These are phyloP conservation scores for Thymelicus lineola DNA, from an alignment of 2,888 invertebrate genomes.

Conservation along the genomic window DNA sequence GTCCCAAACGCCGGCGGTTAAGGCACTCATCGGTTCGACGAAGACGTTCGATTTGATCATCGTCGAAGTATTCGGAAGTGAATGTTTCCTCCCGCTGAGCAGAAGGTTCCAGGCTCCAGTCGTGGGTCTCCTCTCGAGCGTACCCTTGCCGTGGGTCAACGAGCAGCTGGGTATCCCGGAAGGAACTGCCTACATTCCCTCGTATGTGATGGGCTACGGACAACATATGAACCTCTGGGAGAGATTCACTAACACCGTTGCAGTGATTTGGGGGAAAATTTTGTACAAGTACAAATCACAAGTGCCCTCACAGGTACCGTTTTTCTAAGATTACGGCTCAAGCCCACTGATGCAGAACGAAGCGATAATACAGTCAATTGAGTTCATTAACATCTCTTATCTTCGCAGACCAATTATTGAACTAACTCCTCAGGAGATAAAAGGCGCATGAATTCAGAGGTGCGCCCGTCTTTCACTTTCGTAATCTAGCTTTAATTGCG, in stretches of 20 bases:
- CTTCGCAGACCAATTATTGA: too few species aligned
- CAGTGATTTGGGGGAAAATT: slow-evolving; percentile 69
- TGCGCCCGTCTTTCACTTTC: too few species aligned
- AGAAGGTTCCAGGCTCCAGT: slow-evolving; percentile 81
- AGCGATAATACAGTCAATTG: neutral
- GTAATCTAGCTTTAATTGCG: neutral
- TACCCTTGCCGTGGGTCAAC: slow-evolving; percentile 84
- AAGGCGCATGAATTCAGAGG: neutral
- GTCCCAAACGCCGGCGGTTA: slow-evolving; percentile 68
- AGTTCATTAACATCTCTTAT: too few species aligned
- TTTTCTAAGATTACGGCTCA: neutral
- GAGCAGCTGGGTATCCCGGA: slow-evolving; percentile 85
- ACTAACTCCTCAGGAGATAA: neutral
- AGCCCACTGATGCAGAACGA: neutral
- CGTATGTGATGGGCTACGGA: slow-evolving; percentile 80
- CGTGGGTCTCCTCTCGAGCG: slow-evolving; percentile 81
- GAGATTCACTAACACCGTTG: slow-evolving; percentile 75
- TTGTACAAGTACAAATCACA: slow-evolving; percentile 73
- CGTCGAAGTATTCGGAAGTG: slow-evolving; percentile 83
- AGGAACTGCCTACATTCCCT: slow-evolving; percentile 83
- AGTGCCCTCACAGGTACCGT: slow-evolving; percentile 71
- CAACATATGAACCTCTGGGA: slow-evolving; percentile 80
- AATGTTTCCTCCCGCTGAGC: slow-evolving; percentile 85
- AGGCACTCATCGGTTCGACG: slow-evolving; percentile 67
- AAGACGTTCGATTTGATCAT: slow-evolving; percentile 72